Evolutionary conservation across 2,113 vertebrate species (phyloP).

Genomic region (Crypturellus undulatus): DNA sequence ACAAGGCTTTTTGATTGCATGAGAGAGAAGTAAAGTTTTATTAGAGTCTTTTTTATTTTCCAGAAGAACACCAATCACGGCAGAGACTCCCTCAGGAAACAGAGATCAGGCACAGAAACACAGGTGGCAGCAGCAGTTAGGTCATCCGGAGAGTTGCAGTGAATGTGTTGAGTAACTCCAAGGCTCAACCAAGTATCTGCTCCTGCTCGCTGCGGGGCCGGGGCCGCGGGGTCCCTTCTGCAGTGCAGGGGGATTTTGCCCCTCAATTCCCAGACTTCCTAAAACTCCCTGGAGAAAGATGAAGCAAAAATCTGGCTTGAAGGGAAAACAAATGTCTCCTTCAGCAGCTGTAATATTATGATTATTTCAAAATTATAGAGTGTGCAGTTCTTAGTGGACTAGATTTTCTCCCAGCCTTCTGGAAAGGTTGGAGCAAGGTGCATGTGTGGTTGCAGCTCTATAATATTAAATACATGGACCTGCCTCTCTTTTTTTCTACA

Average conservation of each 20-base stretch:
- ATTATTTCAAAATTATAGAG: fast-evolving
- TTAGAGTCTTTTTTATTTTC: not conserved
- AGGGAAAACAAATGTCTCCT: not conserved
- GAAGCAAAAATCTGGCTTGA: not conserved
- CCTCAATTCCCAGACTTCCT: constrained; percentile 14
- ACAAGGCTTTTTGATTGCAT: constrained; percentile 12
- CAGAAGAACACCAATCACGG: not conserved
- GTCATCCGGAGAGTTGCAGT: not conserved
- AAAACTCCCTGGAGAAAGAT: constrained; percentile 36
- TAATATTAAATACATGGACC: too few relatives aligned
- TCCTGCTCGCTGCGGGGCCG: not conserved
- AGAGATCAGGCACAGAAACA: not conserved
- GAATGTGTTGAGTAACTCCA: not conserved
- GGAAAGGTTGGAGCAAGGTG: not conserved
- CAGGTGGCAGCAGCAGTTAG: not conserved
- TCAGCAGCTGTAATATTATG: not conserved
- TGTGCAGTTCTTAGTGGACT: not conserved
- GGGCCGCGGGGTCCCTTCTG: not conserved
- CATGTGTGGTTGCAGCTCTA: not conserved
- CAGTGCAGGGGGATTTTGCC: not conserved
- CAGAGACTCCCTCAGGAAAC: not conserved
- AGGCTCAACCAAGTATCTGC: not conserved
- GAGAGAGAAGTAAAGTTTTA: constrained; percentile 63
- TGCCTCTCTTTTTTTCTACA: not conserved
- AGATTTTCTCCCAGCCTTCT: not conserved